phyloP scores from a whole-genome alignment of 2,888 invertebrate species.

The Dysmachus trigonus region DNA sequence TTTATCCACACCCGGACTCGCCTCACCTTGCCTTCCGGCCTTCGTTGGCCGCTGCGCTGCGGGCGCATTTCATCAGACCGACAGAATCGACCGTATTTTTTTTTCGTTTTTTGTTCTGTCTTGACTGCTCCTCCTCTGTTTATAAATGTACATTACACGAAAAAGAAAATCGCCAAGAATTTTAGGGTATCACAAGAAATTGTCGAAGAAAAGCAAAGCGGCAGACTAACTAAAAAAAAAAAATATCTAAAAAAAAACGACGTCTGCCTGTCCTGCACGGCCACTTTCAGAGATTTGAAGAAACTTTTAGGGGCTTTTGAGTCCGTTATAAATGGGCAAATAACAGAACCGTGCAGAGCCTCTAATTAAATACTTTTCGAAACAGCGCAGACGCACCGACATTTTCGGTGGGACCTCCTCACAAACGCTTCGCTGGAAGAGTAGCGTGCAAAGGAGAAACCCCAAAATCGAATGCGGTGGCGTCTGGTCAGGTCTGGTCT shows the following conservation, averaged over 20 bases:
- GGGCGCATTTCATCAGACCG: not conserved
- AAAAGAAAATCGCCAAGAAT: not conserved
- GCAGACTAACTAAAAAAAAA: not conserved
- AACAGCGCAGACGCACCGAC: not conserved
- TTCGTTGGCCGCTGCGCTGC: not conserved
- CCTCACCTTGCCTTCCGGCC: not conserved
- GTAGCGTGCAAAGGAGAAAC: not conserved
- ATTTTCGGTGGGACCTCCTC: not conserved
- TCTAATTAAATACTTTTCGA: not conserved
- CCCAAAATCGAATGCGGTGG: not conserved
- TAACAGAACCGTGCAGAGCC: not conserved
- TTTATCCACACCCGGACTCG: not conserved
- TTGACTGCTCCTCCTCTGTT: not conserved
- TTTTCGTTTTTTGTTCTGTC: not conserved
- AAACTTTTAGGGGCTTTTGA: not conserved
- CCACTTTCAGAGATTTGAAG: not conserved
- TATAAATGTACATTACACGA: not conserved
- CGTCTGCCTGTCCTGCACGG: not conserved
- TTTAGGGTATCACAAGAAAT: not conserved
- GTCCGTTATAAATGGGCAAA: not conserved
- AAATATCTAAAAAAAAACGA: not conserved
- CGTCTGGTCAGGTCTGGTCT: not conserved
- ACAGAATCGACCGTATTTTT: not conserved
- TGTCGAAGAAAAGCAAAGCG: not conserved
- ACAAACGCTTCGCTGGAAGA: not conserved